Conservation (phyloP, 2,113 vertebrate genomes). For the Peromyscus maniculatus region DNA sequence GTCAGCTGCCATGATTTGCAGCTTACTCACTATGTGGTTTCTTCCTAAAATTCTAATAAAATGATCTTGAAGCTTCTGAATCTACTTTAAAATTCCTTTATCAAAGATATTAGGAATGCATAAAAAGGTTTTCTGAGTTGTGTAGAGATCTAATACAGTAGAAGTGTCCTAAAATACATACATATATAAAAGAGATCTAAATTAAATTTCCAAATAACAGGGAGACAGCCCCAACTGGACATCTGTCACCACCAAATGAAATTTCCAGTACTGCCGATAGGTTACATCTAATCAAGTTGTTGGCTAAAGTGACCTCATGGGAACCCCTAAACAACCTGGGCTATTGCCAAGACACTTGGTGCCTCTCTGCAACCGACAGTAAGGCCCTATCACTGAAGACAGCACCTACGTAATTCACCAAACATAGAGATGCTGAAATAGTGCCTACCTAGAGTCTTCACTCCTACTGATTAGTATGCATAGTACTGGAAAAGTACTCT, state of each 20-base stretch:
- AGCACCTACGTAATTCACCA: neutral
- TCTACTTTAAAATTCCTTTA: neutral
- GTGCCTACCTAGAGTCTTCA: neutral
- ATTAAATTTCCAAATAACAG: neutral
- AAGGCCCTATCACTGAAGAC: neutral
- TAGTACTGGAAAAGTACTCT: neutral
- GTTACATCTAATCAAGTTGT: neutral
- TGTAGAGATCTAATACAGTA: neutral
- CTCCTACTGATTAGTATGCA: neutral
- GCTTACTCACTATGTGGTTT: neutral
- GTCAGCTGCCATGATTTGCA: too few relatives aligned
- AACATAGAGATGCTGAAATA: neutral
- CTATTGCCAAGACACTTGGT: neutral
- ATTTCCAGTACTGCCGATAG: neutral
- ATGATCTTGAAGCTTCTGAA: neutral
- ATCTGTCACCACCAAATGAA: neutral
- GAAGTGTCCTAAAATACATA: neutral
- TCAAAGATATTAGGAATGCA: neutral
- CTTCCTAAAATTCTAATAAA: neutral
- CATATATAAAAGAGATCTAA: neutral
- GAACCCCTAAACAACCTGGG: neutral
- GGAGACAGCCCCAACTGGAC: neutral
- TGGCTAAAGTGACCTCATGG: neutral
- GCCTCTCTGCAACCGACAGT: neutral
- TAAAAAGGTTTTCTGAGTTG: neutral